Evolutionary conservation across 1,140 invertebrate genomes (phyloP).

Genomic region (Euwallacea similis): DNA sequence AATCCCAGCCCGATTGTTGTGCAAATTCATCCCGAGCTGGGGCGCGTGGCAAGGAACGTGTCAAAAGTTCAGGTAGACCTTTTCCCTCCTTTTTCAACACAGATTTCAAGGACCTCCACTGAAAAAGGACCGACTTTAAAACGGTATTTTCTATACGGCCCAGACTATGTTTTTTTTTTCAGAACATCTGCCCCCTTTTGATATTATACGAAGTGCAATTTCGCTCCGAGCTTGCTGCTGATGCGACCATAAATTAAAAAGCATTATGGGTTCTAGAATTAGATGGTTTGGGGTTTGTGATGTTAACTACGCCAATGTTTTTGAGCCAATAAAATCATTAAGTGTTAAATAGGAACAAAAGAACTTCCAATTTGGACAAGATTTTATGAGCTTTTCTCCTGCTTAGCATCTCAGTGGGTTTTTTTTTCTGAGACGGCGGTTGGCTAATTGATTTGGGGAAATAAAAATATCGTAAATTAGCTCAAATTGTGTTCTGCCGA

Average conservation of each 20-base stretch:
- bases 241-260: slow-evolving; percentile 1
- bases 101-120: background rate
- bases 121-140: background rate
- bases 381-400: background rate
- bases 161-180: background rate
- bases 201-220: slow-evolving; percentile 15
- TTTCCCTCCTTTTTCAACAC: slow-evolving; percentile 6
- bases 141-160: slow-evolving; percentile 2
- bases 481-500: slow-evolving; percentile 8
- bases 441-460: slow-evolving; percentile 12
- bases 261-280: background rate
- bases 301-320: too few relatives aligned
- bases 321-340: too few relatives aligned
- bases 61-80: slow-evolving; percentile 26
- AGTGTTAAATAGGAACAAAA: too few relatives aligned
- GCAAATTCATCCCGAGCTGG: slow-evolving; percentile 38
- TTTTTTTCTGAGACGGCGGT: slow-evolving; percentile 5
- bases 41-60: slow-evolving; percentile 41
- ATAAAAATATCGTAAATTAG: slow-evolving; percentile 20
- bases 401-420: background rate
- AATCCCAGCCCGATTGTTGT: slow-evolving; percentile 40
- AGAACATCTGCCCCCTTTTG: slow-evolving; percentile 5
- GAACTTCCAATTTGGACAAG: too few relatives aligned
- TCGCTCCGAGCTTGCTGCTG: background rate
- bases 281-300: too few relatives aligned